Evolutionary conservation across 2,797 vertebrate species (phyloP), one percentile per base, ranked within the genome.

Genomic region (Diplodus puntazzo): DNA sequence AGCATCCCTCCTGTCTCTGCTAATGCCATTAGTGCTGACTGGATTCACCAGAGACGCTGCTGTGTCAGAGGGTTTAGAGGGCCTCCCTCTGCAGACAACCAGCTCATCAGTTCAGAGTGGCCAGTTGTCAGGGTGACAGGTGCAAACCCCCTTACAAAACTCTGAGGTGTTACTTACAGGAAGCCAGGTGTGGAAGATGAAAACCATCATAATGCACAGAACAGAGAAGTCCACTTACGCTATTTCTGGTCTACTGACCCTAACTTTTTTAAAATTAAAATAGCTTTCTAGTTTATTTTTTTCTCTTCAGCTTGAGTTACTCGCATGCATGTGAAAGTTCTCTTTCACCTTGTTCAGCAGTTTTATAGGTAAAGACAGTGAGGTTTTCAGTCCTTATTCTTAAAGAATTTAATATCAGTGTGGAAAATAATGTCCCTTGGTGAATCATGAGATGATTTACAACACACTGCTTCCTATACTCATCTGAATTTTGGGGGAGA

Each of bases 1-100:
- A 59, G 18, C 39, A 12, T 34, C 70, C 34, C 16, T 69, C 23
- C 45, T 13, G 20, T 42, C 30, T 49, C 45, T 30, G 69, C 25
- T 70, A 48, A 63, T 62, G 69, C 27, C 58, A 52, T 82, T 84
- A 83, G 64, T 79, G 87, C 89, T 93, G 91, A 92, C 83, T 91
- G 71, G 59, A 83, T 73, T 88, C 89, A 76, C 86, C 75, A 73
- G 87, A 89, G 91, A 86, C 25, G 58, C 71, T 80, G 84, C 75
- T 83, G 87, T 64, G 79, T 88, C 84, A 81, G 85, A 69, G 62
- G 64, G 17, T 75, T 78, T 43, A 50, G 57, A 30, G 73, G 48
- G 42, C 9, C 72, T 70, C 63, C 61, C 62, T 21, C 25, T 45
- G 60, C 69, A 71, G 52, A 73, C 39, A 61, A 69, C 82, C 76